Base-by-base conservation (phyloP, 2,113 vertebrate genomes). In the Typhlomys cinereus region DNA sequence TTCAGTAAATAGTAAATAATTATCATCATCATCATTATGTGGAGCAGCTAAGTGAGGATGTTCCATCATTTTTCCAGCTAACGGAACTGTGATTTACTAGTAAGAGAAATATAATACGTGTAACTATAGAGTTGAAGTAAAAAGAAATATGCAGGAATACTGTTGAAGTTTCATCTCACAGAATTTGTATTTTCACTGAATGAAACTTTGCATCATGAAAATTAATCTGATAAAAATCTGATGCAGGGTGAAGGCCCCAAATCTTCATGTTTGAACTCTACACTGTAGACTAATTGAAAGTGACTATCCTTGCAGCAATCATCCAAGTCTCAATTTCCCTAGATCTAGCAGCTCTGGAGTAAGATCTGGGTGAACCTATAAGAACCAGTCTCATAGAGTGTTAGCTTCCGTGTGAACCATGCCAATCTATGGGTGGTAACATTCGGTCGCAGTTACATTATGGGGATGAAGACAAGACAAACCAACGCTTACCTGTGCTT, bases 401-500 rank as follows among this genome's bases (percentile, higher is more conserved):
- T 20, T 52, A 61, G 36, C 36, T 71, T 46, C 46, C 50, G 27
- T 62, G 23, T 23, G 80, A 61, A 11, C 21, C 12, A 15, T 36
- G 6, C 52, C 75, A 78, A 50, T n/a, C n/a, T 29, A 57, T 14
- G 61, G 50, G 64, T 1, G 29, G 29, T 20, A 80, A 79, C 31
- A 62, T 36, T 34, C 0, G 25, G 48, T 46, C 27, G 27, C n/a
- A 48, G 50, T 74, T n/a, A 46, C 54, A n/a, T 92, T 64, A 34
- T 23, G 57, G 71, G 62, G 21, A 23, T 81, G 61, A 85, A 54
- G 71, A 54, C 39, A 70, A 61, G 0, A 83, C 46, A 80, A 79
- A 66, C 10, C 34, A 34, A 57, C 1, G 88, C 98, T 89, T 92
- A 99, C 99, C 99, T 99, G 98, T 25, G 98, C 98, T 96, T 97